Evolutionary conservation across 2,113 vertebrate species (phyloP), one percentile per base, ranked within the genome.

Genomic region (Stigmatopora nigra): DNA sequence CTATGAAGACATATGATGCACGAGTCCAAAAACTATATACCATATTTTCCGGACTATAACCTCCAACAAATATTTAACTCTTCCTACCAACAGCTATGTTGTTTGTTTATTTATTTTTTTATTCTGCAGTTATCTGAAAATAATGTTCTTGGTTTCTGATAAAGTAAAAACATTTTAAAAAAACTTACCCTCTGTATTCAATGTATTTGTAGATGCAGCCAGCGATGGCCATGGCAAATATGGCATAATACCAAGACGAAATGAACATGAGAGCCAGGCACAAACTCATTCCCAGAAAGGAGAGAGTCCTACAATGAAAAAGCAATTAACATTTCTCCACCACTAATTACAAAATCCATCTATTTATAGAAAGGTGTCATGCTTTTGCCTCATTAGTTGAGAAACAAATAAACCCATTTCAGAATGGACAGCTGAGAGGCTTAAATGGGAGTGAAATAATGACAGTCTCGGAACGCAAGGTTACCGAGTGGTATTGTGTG

Each of bases 131-230:
- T 31, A 31, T 31, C 25, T 31, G 25, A 31, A 31, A 31, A 31
- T 31, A 31, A 31, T 31, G 25, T 31, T 31, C 25, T 31, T 31
- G 25, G 25, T 31, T 31, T 31, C 25, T 31, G 25, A 31, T 31
- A 31, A 31, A 31, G 25, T 31, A 31, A 31, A 31, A 31, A 31
- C 25, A 41, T 8, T 41, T 1, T 7, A 41, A 41, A 41, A 41
- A 41, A 41, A 41, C 38, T 93, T 86, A 98, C 96, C 96, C 95
- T 75, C 94, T 89, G 84, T 96, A 98, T 79, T 98, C 96, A 17
- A 98, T 98, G 87, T 98, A 98, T 81, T 98, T 98, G 88, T 98
- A 98, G 89, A 98, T 96, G 82, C 93, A 95, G 80, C 93, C 85
- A 13, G 96, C 95, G 12, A 98, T 93, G 44, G 89, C 87, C 93